Evolutionary conservation across 2,888 invertebrate species (phyloP), one percentile per base, ranked within the genome.

Genomic region (Orthosia cruda): DNA sequence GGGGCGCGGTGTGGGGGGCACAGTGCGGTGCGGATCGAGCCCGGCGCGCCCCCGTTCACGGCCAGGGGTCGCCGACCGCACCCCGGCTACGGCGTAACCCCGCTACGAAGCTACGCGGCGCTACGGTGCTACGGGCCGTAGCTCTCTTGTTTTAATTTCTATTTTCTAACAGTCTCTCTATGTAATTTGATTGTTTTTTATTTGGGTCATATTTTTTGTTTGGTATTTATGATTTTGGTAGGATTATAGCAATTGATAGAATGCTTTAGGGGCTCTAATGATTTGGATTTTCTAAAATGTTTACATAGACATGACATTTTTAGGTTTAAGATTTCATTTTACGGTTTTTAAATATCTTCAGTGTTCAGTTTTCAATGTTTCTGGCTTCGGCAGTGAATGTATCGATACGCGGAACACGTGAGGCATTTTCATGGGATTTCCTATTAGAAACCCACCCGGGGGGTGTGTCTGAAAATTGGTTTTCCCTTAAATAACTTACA

Each of bases 21-120:
- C 52, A 75, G 81, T 74, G 89, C 61, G 40, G 87, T 89, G 93
- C 88, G 88, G 89, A 89, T 90, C 90, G 88, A 88, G 90, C 88
- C 89, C 89, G 93, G 90, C 92, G 93, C 94, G 92, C 95, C 96
- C 95, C 95, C 95, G 96, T 96, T 96, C 96, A 96, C 94, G 96
- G 96, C 96, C 96, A 96, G 96, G 96, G 96, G 96, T 96, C 96
- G 95, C 87, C 96, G 96, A 96, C 96, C 96, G 95, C 94, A 92
- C 95, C 96, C 95, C 94, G 92, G 94, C 96, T 94, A 93, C 94
- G 94, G 71, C 94, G 95, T 95, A 95, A 95, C 94, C 95, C 90
- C 95, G 94, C 95, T 95, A 95, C 75, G 75, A 16, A 95, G 93
- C 90, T 90, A 95, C 75, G 75, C 16, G 95, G 93, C 90, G 90